Evolutionary conservation across 1,140 invertebrate species (phyloP).

Genomic region (Trinorchestia longiramus): DNA sequence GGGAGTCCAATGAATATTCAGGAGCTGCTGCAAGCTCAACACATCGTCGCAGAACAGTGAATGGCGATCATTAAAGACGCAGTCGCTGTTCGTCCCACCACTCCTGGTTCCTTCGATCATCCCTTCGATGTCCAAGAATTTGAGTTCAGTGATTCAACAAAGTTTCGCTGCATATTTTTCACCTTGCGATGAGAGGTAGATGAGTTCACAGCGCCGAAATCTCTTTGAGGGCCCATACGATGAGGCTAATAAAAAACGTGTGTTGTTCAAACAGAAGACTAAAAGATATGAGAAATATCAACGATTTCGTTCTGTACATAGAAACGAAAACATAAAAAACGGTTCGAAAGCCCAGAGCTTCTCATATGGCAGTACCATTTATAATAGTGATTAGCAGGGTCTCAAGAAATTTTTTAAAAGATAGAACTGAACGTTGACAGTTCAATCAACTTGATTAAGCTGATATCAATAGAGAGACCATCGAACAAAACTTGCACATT

Average conservation of each 20-base stretch:
- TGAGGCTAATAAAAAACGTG: no score
- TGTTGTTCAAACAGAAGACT: background rate
- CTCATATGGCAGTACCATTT: no score
- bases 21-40: background rate
- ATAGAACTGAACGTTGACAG: no score
- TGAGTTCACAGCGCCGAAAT: background rate
- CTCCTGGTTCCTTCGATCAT: background rate
- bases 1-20: constrained; percentile 11
- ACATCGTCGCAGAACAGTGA: constrained; percentile 37
- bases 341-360: background rate
- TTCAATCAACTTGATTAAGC: no score
- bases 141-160: background rate
- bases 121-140: background rate
- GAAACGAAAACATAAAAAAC: background rate
- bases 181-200: background rate
- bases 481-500: no score
- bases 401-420: no score
- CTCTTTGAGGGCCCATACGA: background rate
- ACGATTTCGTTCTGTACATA: background rate
- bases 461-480: no score
- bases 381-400: no score
- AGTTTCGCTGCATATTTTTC: background rate
- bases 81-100: background rate
- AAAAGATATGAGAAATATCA: background rate
- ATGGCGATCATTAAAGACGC: background rate